Percentiles rank a stretch among this genome's conserved stretches.
phyloP scores from a whole-genome alignment of 1,140 invertebrate species.

The Belonocnema kinseyi region DNA sequence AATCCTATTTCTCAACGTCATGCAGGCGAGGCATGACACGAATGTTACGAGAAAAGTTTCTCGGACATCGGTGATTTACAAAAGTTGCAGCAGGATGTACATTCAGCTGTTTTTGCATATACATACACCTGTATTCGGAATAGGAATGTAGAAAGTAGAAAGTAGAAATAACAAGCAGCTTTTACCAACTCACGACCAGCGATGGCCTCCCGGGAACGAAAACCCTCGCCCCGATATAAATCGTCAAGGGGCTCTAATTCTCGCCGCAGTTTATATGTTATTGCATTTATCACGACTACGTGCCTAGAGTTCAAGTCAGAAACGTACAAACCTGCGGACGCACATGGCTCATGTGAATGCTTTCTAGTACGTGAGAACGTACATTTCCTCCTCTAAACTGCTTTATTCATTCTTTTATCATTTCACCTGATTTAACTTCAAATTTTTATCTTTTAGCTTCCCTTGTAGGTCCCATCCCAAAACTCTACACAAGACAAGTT shows the following conservation, averaged over 20 bases:
- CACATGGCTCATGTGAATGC: slow-evolving; percentile 43
- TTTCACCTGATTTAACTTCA: neutral
- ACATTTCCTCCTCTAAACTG: slow-evolving; percentile 33
- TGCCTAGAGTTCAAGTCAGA: slow-evolving; percentile 54
- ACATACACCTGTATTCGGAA: neutral
- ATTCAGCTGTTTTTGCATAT: slow-evolving; percentile 4
- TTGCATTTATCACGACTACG: slow-evolving; percentile 71
- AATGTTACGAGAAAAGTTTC: slow-evolving; percentile 29
- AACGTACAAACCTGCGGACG: slow-evolving; percentile 39
- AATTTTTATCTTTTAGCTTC: no score
- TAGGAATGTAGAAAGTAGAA: slow-evolving; percentile 10
- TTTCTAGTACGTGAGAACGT: slow-evolving; percentile 53
- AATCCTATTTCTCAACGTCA: slow-evolving; percentile 17
- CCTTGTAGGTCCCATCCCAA: no score
- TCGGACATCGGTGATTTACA: slow-evolving; percentile 23
- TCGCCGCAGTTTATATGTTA: slow-evolving; percentile 70
- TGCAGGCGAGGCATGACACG: neutral
- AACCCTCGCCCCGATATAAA: slow-evolving; percentile 54
- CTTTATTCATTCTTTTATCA: neutral
- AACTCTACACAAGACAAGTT: no score
- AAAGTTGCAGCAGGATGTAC: neutral
- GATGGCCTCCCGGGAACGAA: slow-evolving; percentile 32
- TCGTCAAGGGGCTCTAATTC: slow-evolving; percentile 66
- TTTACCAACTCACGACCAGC: slow-evolving; percentile 14
- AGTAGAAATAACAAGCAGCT: neutral